Conservation (phyloP, 2,797 vertebrate species). For the Phyllotis vaccarum region DNA sequence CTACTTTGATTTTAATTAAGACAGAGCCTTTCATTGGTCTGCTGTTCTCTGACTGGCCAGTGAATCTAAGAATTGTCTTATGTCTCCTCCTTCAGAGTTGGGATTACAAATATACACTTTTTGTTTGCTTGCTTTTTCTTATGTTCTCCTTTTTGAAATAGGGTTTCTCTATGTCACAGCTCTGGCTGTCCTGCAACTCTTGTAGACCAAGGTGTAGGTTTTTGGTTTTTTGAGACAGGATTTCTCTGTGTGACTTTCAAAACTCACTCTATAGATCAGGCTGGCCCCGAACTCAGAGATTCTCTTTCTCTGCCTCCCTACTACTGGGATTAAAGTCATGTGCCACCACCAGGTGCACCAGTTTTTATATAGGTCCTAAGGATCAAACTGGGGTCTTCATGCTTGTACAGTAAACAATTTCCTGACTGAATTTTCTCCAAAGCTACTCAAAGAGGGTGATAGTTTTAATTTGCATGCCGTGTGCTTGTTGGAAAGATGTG, state of each 20-base stretch:
- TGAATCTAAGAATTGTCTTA: background rate
- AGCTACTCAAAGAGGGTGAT: background rate
- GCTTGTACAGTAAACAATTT: background rate
- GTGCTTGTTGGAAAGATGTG: background rate
- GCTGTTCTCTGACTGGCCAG: background rate
- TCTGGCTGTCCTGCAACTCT: background rate
- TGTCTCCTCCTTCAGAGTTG: background rate
- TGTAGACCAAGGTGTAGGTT: background rate
- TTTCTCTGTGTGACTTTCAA: background rate
- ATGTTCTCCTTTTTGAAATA: background rate
- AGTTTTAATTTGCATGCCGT: slow-evolving; percentile 41
- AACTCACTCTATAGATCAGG: background rate
- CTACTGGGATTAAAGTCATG: background rate
- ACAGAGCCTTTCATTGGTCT: background rate
- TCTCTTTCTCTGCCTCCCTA: background rate
- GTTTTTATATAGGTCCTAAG: background rate
- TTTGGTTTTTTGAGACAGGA: background rate
- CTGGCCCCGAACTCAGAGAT: background rate
- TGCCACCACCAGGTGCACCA: no score
- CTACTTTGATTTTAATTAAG: background rate
- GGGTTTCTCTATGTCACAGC: background rate
- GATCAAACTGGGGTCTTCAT: background rate
- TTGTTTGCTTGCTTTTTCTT: background rate
- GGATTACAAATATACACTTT: background rate
- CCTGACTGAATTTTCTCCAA: background rate